These are phyloP conservation scores for Eumaeus atala DNA, from an alignment of 1,140 invertebrate species.

Conservation along the genomic window DNA sequence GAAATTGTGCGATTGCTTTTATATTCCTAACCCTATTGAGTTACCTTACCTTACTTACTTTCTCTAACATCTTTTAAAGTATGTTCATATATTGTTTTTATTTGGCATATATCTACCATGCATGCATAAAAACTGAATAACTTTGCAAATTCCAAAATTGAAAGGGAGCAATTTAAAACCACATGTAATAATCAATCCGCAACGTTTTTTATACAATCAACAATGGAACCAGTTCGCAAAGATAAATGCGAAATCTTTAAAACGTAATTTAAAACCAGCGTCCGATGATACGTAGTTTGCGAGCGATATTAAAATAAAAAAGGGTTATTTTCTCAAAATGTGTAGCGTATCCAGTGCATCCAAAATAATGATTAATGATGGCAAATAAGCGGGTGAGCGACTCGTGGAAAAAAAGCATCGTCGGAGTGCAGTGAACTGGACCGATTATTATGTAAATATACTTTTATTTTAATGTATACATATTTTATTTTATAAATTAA, in stretches of 20 bases:
- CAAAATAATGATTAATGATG: slow-evolving; percentile 73
- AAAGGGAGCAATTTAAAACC: neutral
- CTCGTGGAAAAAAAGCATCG: slow-evolving; percentile 49
- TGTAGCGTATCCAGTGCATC: slow-evolving; percentile 40
- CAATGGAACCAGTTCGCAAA: slow-evolving; percentile 3
- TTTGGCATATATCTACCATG: too few species aligned
- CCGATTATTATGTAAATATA: slow-evolving; percentile 4
- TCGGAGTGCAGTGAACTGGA: slow-evolving; percentile 53
- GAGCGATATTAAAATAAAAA: slow-evolving; percentile 44
- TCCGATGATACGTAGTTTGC: neutral
- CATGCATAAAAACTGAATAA: too few species aligned
- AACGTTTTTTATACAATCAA: slow-evolving; percentile 5
- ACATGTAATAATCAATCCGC: slow-evolving; percentile 2
- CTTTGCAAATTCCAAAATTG: neutral
- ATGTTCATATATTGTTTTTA: too few species aligned
- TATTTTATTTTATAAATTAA: neutral
- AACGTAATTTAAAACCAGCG: slow-evolving; percentile 11
- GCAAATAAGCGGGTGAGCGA: slow-evolving; percentile 69
- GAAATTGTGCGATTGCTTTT: too few species aligned
- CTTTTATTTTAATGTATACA: slow-evolving; percentile 11
- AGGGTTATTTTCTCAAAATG: slow-evolving; percentile 70
- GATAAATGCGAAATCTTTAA: slow-evolving; percentile 18
- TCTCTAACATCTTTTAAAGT: too few species aligned
- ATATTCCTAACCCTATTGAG: too few species aligned
- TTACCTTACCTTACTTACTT: too few species aligned